Evolutionary conservation across 2,797 vertebrate species (phyloP).

Genomic region (Adelosebastes latens): DNA sequence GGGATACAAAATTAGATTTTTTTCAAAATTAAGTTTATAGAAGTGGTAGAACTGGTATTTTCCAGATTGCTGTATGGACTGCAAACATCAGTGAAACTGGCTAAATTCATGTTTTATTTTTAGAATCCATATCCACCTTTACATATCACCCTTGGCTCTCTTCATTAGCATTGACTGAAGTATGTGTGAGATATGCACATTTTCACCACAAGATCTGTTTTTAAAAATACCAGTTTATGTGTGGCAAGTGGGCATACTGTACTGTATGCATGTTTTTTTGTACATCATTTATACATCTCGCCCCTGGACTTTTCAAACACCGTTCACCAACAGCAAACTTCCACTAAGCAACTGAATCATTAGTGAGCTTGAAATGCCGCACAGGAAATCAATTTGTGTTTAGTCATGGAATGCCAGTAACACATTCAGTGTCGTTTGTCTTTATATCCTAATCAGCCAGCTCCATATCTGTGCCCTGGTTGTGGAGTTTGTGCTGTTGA

Average conservation of each 20-base stretch:
- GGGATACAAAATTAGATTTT: no score
- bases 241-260: background rate
- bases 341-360: background rate
- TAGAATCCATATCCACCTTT: background rate
- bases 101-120: background rate
- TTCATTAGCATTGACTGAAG: background rate
- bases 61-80: background rate
- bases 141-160: background rate
- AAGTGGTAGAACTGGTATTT: background rate
- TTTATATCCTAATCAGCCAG: constrained; percentile 3
- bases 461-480: background rate
- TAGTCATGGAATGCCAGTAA: background rate
- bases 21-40: background rate
- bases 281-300: background rate
- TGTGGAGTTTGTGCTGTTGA: background rate
- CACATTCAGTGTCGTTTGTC: background rate
- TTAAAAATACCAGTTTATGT: background rate
- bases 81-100: background rate
- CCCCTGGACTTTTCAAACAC: background rate
- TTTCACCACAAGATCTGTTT: background rate
- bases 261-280: background rate
- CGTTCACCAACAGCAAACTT: background rate
- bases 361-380: no score
- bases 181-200: background rate
- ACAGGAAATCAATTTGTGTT: background rate